Evolutionary conservation across 2,888 invertebrate genomes (phyloP), one percentile per base, ranked within the genome.

Genomic region (Leptinotarsa tumamoca): DNA sequence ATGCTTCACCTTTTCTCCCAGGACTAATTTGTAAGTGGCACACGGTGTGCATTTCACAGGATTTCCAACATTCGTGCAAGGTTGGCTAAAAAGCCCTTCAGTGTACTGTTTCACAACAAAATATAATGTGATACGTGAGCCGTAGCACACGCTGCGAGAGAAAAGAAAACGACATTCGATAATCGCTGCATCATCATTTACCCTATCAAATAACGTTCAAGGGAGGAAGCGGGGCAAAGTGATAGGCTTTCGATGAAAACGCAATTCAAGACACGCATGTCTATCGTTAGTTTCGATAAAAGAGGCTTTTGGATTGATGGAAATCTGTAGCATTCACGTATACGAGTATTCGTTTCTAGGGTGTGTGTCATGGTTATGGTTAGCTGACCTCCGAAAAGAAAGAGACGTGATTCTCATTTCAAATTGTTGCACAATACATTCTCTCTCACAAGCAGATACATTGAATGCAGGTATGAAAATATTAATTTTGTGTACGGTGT

Each of bases 51-150:
- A 61, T 61, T 61, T 33, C 63, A 13, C 63, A 63, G 18, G 10
- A 63, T 33, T 63, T 58, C 23, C 5, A 58, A 21, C 58, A 27
- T 58, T 58, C 23, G 33, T n/a, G 17, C 63, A 63, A 63, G 17
- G 43, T 33, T 33, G 17, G 63, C 27, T 63, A 17, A 63, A 63
- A 63, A n/a, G 4, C n/a, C 2, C 63, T 33, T 43, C 56, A 21
- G 66, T 49, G 49, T 67, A 54, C 67, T 67, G 66, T 72, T 72
- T 21, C 67, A 52, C 67, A 72, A 72, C 67, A 15, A 51, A 43
- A 54, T 72, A 18, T 10, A 18, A 27, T 23, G 15, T 67, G 63
- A 63, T 72, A 72, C 72, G 67, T 54, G 72, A 67, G 43, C n/a
- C 54, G 67, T n/a, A n/a, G 33, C 18, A n/a, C 27, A 33, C 63